These are phyloP conservation scores for Brachystomella parvula DNA, from an alignment of 1,140 invertebrate species.

Conservation along the genomic window DNA sequence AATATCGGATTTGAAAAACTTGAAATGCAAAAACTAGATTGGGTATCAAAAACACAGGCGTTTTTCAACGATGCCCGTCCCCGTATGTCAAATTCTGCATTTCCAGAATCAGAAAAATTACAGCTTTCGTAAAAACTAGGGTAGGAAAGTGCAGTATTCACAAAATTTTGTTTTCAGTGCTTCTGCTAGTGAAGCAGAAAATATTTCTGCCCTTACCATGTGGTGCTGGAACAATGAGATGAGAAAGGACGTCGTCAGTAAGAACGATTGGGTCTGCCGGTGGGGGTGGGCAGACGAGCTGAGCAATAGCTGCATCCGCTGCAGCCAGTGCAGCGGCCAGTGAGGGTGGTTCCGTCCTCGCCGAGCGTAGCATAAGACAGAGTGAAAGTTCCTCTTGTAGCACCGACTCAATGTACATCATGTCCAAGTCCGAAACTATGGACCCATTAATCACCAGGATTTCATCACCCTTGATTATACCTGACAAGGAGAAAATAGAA, in stretches of 20 bases:
- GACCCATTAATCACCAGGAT: constrained; percentile 98
- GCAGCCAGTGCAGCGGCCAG: constrained; percentile 59
- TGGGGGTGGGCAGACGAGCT: constrained; percentile 88
- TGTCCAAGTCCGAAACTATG: constrained; percentile 94
- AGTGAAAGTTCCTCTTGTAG: constrained; percentile 78
- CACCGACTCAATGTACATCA: constrained; percentile 87
- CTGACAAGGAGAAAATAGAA: constrained; percentile 48
- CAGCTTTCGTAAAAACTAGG: too few species aligned
- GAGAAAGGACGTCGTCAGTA: constrained; percentile 90
- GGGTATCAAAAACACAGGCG: too few species aligned
- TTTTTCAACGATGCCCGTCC: too few species aligned
- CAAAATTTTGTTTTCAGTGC: too few species aligned
- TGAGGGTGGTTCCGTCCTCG: constrained; percentile 87
- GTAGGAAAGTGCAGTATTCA: too few species aligned
- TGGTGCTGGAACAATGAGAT: constrained; percentile 88
- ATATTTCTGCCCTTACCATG: constrained; percentile 60
- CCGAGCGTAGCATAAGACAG: constrained; percentile 96
- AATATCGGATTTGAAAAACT: too few species aligned
- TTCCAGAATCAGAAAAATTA: too few species aligned
- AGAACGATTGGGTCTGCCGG: constrained; percentile 78
- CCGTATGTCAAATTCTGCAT: too few species aligned
- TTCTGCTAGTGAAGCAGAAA: too few species aligned
- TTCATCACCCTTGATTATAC: constrained; percentile 93
- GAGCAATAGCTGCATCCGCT: constrained; percentile 90
- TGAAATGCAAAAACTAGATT: too few species aligned